A percentile compares a stretch with the other conserved stretches of the same genome.
These are phyloP conservation scores for Corydoras sp. DNA, from an alignment of 2,113 vertebrate genomes.

Conservation along the genomic window DNA sequence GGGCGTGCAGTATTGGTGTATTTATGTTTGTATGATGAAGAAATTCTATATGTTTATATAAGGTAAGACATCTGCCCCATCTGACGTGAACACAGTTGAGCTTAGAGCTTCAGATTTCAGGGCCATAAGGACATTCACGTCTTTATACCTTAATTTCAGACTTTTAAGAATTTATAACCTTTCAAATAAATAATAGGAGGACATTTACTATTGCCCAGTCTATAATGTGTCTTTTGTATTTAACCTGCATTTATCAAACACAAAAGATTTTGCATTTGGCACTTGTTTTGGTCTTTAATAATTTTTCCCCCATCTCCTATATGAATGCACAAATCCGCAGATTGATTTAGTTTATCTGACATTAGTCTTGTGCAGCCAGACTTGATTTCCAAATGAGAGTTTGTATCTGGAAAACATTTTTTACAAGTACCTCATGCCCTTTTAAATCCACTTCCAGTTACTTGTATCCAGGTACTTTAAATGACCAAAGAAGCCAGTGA, in stretches of 20 bases:
- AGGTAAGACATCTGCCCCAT: slow-evolving; percentile 36
- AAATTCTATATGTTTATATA: slow-evolving; percentile 60
- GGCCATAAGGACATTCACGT: background rate
- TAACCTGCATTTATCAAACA: background rate
- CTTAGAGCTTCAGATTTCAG: slow-evolving; percentile 31
- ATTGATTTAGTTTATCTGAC: no score
- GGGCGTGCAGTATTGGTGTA: slow-evolving; percentile 64
- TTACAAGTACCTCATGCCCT: no score
- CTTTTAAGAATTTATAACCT: background rate
- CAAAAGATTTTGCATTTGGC: no score
- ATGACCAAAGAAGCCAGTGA: no score
- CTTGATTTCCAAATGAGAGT: no score
- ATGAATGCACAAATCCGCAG: no score
- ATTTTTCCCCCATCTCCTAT: no score
- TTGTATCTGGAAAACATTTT: no score
- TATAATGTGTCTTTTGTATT: slow-evolving; percentile 8
- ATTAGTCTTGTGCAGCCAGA: no score
- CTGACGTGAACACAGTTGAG: slow-evolving; percentile 30
- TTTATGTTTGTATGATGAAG: slow-evolving; percentile 58
- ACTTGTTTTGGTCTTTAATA: no score
- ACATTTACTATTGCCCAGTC: background rate
- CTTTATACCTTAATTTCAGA: background rate
- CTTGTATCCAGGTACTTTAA: no score
- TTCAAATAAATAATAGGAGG: slow-evolving; percentile 25
- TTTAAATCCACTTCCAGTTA: no score